Evolutionary conservation across 1,140 invertebrate genomes (phyloP).

Genomic region (Wiebesia pumilae): DNA sequence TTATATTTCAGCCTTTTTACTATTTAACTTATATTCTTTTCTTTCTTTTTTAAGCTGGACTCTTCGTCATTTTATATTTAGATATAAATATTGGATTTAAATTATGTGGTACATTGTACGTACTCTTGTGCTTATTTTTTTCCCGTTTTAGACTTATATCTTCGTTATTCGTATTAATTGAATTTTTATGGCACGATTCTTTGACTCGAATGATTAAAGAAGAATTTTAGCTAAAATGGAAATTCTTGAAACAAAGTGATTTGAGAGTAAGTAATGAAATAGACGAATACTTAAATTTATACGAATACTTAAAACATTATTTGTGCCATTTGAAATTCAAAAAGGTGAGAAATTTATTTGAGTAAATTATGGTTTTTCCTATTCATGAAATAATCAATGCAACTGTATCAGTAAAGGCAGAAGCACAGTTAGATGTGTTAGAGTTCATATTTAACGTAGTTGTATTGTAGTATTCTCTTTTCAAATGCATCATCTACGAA

Average conservation of each 20-base stretch:
- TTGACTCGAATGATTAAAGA: not conserved
- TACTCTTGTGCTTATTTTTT: not conserved
- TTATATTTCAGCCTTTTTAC: not conserved
- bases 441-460: no score
- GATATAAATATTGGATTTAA: not conserved
- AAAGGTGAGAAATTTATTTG: no score
- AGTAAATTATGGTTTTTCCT: no score
- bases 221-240: not conserved
- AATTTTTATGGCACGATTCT: not conserved
- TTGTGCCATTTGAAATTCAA: no score
- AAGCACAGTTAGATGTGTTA: no score
- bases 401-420: no score
- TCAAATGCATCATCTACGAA: no score
- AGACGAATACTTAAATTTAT: no score
- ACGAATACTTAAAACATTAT: no score
- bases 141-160: not conserved
- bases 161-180: not conserved
- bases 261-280: no score
- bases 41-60: not conserved
- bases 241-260: not conserved
- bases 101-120: conserved; percentile 23
- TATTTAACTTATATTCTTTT: not conserved
- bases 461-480: no score
- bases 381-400: no score
- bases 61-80: not conserved